Percentiles rank a stretch among this genome's conserved stretches.
These are phyloP conservation scores for Linyphia triangularis DNA, from an alignment of 2,888 invertebrate species.

Conservation along the genomic window DNA sequence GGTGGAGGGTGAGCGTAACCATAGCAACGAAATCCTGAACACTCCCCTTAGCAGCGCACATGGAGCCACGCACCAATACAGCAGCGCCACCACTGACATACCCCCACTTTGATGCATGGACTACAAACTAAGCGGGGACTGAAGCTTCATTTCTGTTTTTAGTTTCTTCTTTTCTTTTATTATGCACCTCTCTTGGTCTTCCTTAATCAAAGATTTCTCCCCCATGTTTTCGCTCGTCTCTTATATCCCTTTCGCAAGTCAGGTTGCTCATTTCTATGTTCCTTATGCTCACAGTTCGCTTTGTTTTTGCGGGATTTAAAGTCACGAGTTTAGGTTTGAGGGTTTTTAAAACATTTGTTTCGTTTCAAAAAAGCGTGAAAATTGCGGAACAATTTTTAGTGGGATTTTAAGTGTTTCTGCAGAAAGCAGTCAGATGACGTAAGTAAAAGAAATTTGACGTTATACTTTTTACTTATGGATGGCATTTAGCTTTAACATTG, in stretches of 20 bases:
- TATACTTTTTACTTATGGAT: no score
- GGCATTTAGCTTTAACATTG: no score
- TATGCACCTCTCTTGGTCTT: conserved; percentile 30
- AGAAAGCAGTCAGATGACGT: no score
- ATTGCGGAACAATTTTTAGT: no score
- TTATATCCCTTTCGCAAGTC: background rate
- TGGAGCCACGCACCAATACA: conserved; percentile 61
- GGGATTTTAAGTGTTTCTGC: no score
- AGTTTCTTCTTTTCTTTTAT: conserved; percentile 47
- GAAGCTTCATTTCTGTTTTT: conserved; percentile 55
- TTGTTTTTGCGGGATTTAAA: no score
- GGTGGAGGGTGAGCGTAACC: conserved; percentile 57
- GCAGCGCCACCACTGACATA: conserved; percentile 16
- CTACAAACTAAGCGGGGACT: conserved; percentile 36
- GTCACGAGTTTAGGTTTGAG: no score
- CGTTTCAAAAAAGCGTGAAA: no score
- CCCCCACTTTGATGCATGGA: conserved; percentile 59
- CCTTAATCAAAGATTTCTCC: conserved; percentile 43
- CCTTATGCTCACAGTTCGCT: no score
- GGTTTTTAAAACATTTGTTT: no score
- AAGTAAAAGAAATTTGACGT: no score
- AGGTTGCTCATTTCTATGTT: background rate
- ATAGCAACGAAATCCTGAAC: conserved; percentile 72
- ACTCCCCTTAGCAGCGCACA: conserved; percentile 72
- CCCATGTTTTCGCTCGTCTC: conserved; percentile 6